Evolutionary conservation across 1,140 invertebrate species (phyloP).

Genomic region (Cardiocondyla obscurior): DNA sequence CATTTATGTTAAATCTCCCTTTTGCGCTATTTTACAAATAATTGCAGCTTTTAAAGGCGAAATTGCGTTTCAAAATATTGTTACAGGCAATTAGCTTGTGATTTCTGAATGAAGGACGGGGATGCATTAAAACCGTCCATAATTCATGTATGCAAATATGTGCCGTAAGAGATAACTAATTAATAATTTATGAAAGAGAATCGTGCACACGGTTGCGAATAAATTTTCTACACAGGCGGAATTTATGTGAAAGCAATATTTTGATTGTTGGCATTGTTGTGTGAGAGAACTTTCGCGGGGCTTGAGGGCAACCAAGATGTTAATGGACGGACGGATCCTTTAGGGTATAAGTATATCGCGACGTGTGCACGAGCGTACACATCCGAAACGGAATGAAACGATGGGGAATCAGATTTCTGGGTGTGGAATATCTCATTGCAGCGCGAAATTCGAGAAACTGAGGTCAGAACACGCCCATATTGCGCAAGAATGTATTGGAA

Average conservation of each 20-base stretch:
- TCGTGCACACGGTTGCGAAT: not conserved
- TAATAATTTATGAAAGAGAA: slow-evolving; percentile 33
- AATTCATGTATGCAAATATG: slow-evolving; percentile 21
- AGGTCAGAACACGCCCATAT: not conserved
- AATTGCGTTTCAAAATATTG: slow-evolving; percentile 10
- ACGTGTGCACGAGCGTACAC: not conserved
- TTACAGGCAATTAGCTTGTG: not conserved
- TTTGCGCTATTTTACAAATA: not conserved
- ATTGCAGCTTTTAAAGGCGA: not conserved
- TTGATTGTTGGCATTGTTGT: not conserved
- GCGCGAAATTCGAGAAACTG: slow-evolving; percentile 17
- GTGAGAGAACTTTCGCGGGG: not conserved
- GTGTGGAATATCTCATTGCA: slow-evolving; percentile 35
- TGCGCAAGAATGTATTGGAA: not conserved
- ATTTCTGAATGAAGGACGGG: not conserved
- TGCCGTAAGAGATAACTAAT: slow-evolving; percentile 19
- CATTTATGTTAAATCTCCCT: not conserved
- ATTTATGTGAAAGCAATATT: slow-evolving; percentile 7
- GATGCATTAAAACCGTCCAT: slow-evolving; percentile 15
- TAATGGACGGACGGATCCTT: slow-evolving; percentile 14
- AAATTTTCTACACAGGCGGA: not conserved
- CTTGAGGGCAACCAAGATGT: not conserved
- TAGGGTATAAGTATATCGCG: not conserved
- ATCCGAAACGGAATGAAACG: not conserved
- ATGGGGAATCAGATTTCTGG: slow-evolving; percentile 27